Percentiles rank a stretch among this genome's conserved stretches.
Conservation (phyloP, 2,888 invertebrate genomes). For the Malachius bipustulatus region DNA sequence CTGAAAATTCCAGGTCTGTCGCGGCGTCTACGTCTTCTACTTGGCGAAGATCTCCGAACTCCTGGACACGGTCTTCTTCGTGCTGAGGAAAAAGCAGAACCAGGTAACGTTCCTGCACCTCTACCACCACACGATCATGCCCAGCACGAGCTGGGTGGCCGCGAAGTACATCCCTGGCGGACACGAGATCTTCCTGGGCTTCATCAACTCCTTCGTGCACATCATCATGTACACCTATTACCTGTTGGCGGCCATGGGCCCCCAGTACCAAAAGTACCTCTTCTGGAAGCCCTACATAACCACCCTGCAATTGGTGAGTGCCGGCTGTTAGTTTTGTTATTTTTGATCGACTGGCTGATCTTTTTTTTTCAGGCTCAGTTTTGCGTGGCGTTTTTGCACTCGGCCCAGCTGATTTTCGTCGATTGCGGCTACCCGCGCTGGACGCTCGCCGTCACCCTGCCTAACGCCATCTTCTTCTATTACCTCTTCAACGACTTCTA, state of each 20-base stretch:
- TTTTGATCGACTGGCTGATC: constrained; percentile 4
- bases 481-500: constrained; percentile 88
- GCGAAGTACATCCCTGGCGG: constrained; percentile 71
- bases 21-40: constrained; percentile 75
- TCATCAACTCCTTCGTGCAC: constrained; percentile 66
- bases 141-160: constrained; percentile 85
- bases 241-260: constrained; percentile 63
- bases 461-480: constrained; percentile 88
- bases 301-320: constrained; percentile 57
- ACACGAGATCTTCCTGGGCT: constrained; percentile 56
- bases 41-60: constrained; percentile 83
- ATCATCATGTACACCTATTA: constrained; percentile 77
- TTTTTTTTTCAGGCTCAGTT: constrained; percentile 67
- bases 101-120: constrained; percentile 86
- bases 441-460: constrained; percentile 70
- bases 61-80: constrained; percentile 86
- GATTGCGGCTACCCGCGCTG: constrained; percentile 84
- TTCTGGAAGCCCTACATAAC: constrained; percentile 84
- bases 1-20: constrained; percentile 44
- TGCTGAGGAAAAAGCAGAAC: constrained; percentile 78
- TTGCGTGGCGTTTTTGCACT: constrained; percentile 76
- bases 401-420: constrained; percentile 69
- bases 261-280: constrained; percentile 58
- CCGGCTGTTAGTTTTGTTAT: constrained; percentile 7
- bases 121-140: constrained; percentile 93